These are phyloP conservation scores for Blomia tropicalis DNA, from an alignment of 2,888 invertebrate species.

Conservation along the genomic window DNA sequence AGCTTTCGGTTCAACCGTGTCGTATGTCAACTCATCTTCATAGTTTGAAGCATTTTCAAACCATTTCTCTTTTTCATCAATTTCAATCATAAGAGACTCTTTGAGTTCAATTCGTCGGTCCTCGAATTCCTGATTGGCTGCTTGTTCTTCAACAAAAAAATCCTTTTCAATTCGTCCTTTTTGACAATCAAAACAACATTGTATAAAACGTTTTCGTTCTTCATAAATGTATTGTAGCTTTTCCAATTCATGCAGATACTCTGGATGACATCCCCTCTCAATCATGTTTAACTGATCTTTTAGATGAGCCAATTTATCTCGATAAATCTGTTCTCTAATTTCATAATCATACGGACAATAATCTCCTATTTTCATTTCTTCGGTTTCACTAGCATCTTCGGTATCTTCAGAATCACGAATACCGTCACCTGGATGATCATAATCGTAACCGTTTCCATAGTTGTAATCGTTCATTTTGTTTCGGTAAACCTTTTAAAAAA, in stretches of 20 bases:
- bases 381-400: slow-evolving; percentile 92
- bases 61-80: slow-evolving; percentile 72
- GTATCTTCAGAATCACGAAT: slow-evolving; percentile 46
- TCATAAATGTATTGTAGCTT: slow-evolving; percentile 63
- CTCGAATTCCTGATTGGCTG: slow-evolving; percentile 78
- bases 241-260: slow-evolving; percentile 62
- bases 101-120: slow-evolving; percentile 80
- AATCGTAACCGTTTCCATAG: slow-evolving; percentile 24
- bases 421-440: slow-evolving; percentile 22
- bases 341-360: neutral
- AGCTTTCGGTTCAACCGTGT: slow-evolving; percentile 51
- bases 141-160: slow-evolving; percentile 68
- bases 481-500: neutral
- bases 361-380: slow-evolving; percentile 40
- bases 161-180: slow-evolving; percentile 72
- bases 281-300: slow-evolving; percentile 78
- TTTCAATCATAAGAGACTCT: slow-evolving; percentile 71
- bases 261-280: slow-evolving; percentile 67
- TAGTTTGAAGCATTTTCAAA: slow-evolving; percentile 68
- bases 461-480: neutral
- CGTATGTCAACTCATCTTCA: slow-evolving; percentile 66
- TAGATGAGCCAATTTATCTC: slow-evolving; percentile 69
- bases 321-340: slow-evolving; percentile 38
- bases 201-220: slow-evolving; percentile 46
- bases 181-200: slow-evolving; percentile 40